These are phyloP conservation scores for Parotia lawesii DNA, from an alignment of 2,113 vertebrate genomes.

Conservation along the genomic window DNA sequence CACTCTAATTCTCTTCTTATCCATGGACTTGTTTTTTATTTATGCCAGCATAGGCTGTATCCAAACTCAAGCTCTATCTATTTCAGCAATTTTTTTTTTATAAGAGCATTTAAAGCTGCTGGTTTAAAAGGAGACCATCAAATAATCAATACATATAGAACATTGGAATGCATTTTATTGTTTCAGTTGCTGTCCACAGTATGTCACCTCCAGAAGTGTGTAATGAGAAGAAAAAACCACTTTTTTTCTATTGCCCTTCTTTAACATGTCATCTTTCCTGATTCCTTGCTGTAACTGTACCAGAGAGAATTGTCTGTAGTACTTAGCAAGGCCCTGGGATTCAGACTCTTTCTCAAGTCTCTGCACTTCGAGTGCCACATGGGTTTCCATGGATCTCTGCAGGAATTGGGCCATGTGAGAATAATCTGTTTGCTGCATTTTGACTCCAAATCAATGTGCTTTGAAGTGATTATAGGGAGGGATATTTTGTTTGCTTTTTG, in stretches of 20 bases:
- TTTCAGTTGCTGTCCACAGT: neutral
- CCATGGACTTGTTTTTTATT: neutral
- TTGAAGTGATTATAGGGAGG: neutral
- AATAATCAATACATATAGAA: neutral
- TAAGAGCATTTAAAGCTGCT: neutral
- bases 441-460: neutral
- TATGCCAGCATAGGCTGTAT: neutral
- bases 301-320: neutral
- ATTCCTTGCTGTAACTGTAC: neutral
- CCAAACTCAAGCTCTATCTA: neutral
- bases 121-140: neutral
- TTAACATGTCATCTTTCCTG: neutral
- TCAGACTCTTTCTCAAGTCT: neutral
- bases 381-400: neutral
- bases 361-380: accelerated
- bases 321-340: neutral
- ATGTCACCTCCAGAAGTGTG: neutral
- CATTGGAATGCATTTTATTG: neutral
- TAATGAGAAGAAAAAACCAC: accelerated
- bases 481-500: accelerated
- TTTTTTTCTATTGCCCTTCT: neutral
- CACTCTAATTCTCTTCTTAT: slow-evolving; percentile 13
- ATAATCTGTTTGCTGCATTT: neutral
- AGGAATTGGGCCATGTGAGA: neutral
- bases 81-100: neutral